A percentile compares a stretch with the other conserved stretches of the same genome.
Conservation (phyloP, 2,888 invertebrate genomes). For the Cyclophora punctaria region DNA sequence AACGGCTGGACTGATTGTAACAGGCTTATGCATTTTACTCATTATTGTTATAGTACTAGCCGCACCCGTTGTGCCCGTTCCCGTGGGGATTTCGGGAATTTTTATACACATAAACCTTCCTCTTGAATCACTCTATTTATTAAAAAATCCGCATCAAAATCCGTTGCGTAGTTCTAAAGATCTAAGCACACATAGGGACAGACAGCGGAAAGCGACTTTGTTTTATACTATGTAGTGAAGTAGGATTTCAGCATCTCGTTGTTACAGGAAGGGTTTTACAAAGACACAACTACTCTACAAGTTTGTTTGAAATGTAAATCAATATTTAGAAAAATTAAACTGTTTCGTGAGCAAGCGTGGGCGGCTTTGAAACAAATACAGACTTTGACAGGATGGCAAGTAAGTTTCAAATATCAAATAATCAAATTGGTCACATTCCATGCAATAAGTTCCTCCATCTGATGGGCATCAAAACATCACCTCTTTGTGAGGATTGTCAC, state of each 20-base stretch:
- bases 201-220: not conserved
- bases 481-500: too few relatives aligned
- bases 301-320: conserved; percentile 56
- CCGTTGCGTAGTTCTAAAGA: not conserved
- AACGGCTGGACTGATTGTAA: not conserved
- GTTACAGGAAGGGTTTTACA: conserved; percentile 45
- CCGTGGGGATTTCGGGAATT: too few relatives aligned
- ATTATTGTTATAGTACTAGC: too few relatives aligned
- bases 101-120: too few relatives aligned
- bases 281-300: conserved; percentile 32
- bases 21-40: too few relatives aligned
- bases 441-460: too few relatives aligned
- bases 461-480: too few relatives aligned
- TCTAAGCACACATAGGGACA: not conserved
- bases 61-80: too few relatives aligned
- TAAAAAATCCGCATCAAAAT: too few relatives aligned
- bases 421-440: too few relatives aligned
- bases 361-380: conserved; percentile 27
- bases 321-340: conserved; percentile 26
- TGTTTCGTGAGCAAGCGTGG: conserved; percentile 37
- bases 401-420: not conserved
- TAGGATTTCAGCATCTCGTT: not conserved
- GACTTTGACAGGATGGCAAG: not conserved
- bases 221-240: not conserved
- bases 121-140: too few relatives aligned